These are phyloP conservation scores for Tribolium castaneum DNA, from an alignment of 1,140 invertebrate species.

Conservation along the genomic window DNA sequence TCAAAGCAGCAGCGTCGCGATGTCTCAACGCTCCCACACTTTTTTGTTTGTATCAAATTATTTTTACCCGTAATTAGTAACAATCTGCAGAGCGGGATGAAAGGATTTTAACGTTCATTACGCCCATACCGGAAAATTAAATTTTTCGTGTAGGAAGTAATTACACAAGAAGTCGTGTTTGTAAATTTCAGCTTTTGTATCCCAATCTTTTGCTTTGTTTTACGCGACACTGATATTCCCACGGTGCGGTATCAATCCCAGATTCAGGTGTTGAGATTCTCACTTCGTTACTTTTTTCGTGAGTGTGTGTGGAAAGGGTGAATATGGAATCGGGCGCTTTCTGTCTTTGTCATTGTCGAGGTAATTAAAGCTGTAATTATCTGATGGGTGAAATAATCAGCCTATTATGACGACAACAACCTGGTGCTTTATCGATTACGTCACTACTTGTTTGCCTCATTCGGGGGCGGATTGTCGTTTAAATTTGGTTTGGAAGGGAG, in stretches of 20 bases:
- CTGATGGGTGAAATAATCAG: constrained; percentile 21
- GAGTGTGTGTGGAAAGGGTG: neutral
- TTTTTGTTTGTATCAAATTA: neutral
- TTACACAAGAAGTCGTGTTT: neutral
- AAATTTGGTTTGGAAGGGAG: neutral
- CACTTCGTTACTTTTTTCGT: neutral
- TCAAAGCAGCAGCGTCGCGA: neutral
- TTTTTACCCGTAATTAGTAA: neutral
- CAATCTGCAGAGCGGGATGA: constrained; percentile 1
- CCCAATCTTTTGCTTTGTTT: neutral
- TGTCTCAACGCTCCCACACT: neutral
- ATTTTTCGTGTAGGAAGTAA: constrained; percentile 22
- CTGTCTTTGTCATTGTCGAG: neutral
- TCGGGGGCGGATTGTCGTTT: neutral
- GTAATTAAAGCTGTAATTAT: constrained; percentile 29
- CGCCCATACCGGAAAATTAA: constrained; percentile 11
- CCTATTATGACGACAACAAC: constrained; percentile 18
- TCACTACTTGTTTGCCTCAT: constrained; percentile 3
- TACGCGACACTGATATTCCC: neutral
- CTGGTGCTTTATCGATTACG: constrained; percentile 18
- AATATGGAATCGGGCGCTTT: neutral
- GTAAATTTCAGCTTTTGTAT: neutral
- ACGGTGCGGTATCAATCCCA: neutral
- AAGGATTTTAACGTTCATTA: neutral
- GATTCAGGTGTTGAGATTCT: neutral